Base-by-base conservation (phyloP, 2,888 invertebrate genomes). In the Pristionchus fissidentatus region DNA sequence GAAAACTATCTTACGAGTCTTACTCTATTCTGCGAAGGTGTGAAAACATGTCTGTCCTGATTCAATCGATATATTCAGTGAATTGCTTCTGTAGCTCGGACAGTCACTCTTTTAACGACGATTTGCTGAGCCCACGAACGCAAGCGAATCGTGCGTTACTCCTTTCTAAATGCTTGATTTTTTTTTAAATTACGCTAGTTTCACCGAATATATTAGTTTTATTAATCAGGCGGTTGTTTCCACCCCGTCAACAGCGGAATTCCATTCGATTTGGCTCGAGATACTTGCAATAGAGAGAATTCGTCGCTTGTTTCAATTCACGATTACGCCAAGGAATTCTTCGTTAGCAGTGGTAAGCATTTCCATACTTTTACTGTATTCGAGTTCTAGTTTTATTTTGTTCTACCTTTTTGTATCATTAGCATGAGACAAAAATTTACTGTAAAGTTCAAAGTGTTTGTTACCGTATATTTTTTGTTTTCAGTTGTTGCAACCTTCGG, bases 181-280 rank as follows among this genome's bases (percentile, higher is more conserved):
- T n/a, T n/a, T n/a, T n/a, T n/a, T n/a, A n/a, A n/a, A n/a, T n/a
- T n/a, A n/a, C n/a, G n/a, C n/a, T n/a, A n/a, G n/a, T n/a, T n/a
- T n/a, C n/a, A n/a, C n/a, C n/a, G n/a, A n/a, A n/a, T n/a, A n/a
- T n/a, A n/a, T n/a, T n/a, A n/a, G n/a, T n/a, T n/a, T n/a, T n/a
- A n/a, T 52, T 5, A 57, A 32, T 62, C 35, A 62, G 60, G 60
- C 3, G 60, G 60, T 32, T 62, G 60, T 19, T 62, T 62, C 32
- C 60, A 62, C 26, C 60, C 57, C 57, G 57, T 57, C 57, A 57
- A 57, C 57, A 57, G 29, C 57, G 57, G 57, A 26, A 57, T 57
- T 57, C 57, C 57, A 26, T 29, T 26, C 5, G 2, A n/a, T 4
- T 26, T 26, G 29, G 57, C 57, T 26, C 57, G 57, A 4, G 57